Percentiles rank a stretch among this genome's conserved stretches.
These are phyloP conservation scores for Andrena minutula DNA, from an alignment of 2,888 invertebrate species.

Conservation along the genomic window DNA sequence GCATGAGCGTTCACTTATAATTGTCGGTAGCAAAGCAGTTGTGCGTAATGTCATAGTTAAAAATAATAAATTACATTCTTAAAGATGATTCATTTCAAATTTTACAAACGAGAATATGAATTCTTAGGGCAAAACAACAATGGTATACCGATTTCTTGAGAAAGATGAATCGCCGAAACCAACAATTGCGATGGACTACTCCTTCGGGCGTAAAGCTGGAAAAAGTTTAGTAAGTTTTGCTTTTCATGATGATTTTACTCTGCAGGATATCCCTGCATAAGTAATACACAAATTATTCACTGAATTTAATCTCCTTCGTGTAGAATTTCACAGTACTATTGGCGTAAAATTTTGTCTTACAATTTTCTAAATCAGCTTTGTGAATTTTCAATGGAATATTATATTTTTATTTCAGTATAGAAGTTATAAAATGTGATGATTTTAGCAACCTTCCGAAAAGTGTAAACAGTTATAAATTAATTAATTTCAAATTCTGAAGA, in stretches of 20 bases:
- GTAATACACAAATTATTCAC: neutral
- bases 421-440: too few species aligned
- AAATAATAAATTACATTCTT: neutral
- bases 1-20: constrained; percentile 87
- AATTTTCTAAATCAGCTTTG: too few species aligned
- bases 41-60: constrained; percentile 85
- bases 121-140: constrained; percentile 92
- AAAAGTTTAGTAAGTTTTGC: constrained; percentile 86
- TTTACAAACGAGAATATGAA: constrained; percentile 8
- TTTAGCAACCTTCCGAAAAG: too few species aligned
- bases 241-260: neutral
- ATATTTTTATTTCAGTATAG: too few species aligned
- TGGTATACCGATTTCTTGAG: constrained; percentile 92
- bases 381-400: too few species aligned
- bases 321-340: neutral
- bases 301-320: neutral
- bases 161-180: constrained; percentile 91
- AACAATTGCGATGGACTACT: constrained; percentile 94
- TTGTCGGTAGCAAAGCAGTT: constrained; percentile 89
- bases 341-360: too few species aligned
- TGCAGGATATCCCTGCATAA: too few species aligned
- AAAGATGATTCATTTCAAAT: neutral
- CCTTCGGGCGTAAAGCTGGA: constrained; percentile 91
- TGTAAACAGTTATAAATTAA: too few species aligned
- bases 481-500: too few species aligned